Evolutionary conservation across 2,888 invertebrate genomes (phyloP).

Genomic region (Linnaemya tessellans): DNA sequence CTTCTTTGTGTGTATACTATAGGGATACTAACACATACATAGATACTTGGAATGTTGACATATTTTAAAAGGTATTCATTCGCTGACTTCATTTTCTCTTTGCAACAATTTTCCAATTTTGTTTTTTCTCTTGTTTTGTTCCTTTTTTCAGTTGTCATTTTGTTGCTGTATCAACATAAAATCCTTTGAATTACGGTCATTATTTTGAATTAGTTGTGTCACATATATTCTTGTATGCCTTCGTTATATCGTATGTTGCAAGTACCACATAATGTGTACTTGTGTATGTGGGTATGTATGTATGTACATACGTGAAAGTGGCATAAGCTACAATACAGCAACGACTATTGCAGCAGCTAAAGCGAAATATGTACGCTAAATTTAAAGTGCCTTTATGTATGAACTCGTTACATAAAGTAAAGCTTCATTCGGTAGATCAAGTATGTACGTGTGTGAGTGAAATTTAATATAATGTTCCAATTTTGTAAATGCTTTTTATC

Average conservation of each 20-base stretch:
- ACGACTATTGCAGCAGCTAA: constrained; percentile 17
- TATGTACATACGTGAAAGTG: background rate
- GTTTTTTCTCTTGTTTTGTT: background rate
- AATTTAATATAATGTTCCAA: constrained; percentile 52
- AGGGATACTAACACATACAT: constrained; percentile 18
- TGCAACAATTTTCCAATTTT: constrained; percentile 30
- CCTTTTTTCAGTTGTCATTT: constrained; percentile 57
- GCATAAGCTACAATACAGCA: background rate
- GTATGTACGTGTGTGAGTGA: constrained; percentile 53
- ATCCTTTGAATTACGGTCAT: constrained; percentile 71
- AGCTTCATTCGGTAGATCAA: constrained; percentile 33
- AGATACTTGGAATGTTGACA: constrained; percentile 65
- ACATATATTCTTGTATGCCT: constrained; percentile 33
- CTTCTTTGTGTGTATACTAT: background rate
- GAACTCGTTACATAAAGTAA: constrained; percentile 10
- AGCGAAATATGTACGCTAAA: constrained; percentile 23
- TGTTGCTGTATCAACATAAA: constrained; percentile 64
- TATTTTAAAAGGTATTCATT: constrained; percentile 68
- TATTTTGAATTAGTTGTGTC: constrained; percentile 70
- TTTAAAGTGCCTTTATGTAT: constrained; percentile 25
- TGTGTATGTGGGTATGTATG: background rate
- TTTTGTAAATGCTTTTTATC: constrained; percentile 6
- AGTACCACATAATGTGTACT: background rate
- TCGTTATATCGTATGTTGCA: constrained; percentile 7
- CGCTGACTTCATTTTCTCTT: constrained; percentile 62